Evolutionary conservation across 1,140 invertebrate genomes (phyloP), one percentile per base, ranked within the genome.

Genomic region (Drosophila ficusphila): DNA sequence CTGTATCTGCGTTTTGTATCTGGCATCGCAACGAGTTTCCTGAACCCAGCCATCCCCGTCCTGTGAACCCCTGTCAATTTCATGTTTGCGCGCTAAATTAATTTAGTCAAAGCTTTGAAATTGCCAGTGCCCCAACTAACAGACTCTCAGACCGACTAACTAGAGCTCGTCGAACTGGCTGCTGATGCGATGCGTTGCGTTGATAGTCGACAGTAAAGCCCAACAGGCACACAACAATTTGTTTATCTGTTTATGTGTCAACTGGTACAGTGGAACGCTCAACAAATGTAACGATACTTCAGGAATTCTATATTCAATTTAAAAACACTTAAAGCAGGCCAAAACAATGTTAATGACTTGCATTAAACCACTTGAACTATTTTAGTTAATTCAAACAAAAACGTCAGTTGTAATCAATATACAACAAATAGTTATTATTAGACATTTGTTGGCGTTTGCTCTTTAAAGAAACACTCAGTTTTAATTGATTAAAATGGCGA

Each of bases 31-130:
- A 7, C 44, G n/a, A 54, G 48, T 46, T 46, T 42, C 36, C 46
- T 23, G 21, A 27, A 18, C 23, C 44, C 31, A 6, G 2, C 39
- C 23, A 33, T 21, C 36, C 31, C 19, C 54, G 21, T 18, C 7
- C 52, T 38, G 38, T 25, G 14, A 21, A 46, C 23, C 49, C 53
- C 57, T 76, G 67, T 70, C 81, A 77, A 88, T 88, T 86, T 77
- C 69, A 67, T 82, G 78, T 88, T 88, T 82, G 74, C 64, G 83
- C 77, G 82, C 69, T 78, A 82, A 86, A 86, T 86, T 88, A 86
- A 86, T 86, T 86, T 86, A 88, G 82, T 78, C 64, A 71, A 68
- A 71, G 77, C 82, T 75, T 76, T 74, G 76, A 53, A 85, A 54
- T 58, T 64, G 54, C 44, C 60, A 69, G 36, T 21, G 16, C 38